A percentile compares a stretch with the other conserved stretches of the same genome.
Evolutionary conservation across 1,140 invertebrate species (phyloP).

Genomic region (Caenorhabditis tropicalis): DNA sequence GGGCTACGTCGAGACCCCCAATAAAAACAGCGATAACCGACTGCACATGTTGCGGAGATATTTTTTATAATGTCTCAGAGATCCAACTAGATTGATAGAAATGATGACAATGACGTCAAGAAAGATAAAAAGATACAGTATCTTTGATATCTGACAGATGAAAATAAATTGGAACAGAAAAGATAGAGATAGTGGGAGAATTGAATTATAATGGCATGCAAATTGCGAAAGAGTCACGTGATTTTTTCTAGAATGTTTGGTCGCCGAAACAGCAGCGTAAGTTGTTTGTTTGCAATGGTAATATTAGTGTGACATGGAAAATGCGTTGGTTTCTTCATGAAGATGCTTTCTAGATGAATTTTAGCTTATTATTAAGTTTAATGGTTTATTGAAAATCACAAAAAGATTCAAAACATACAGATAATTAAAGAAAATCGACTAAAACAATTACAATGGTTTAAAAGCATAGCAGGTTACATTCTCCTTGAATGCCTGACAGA

Average conservation of each 20-base stretch:
- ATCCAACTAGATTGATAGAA: no score
- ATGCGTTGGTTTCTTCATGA: no score
- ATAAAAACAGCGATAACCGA: not conserved
- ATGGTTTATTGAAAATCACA: not conserved
- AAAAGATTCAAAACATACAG: not conserved
- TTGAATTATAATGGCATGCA: not conserved
- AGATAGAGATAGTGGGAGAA: not conserved
- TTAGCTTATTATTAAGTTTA: no score
- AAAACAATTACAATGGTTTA: constrained; percentile 50
- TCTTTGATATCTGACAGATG: not conserved
- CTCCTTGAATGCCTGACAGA: constrained; percentile 58
- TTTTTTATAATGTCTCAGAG: not conserved
- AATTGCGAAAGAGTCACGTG: constrained; percentile 12
- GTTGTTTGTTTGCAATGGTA: constrained; percentile 30
- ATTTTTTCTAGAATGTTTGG: constrained; percentile 15
- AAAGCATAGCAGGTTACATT: constrained; percentile 62
- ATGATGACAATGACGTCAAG: constrained; percentile 22
- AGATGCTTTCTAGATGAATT: no score
- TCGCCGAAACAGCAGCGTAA: not conserved
- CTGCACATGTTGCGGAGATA: not conserved
- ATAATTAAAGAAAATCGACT: not conserved
- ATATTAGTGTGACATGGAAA: not conserved
- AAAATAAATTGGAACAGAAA: not conserved
- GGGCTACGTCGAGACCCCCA: not conserved
- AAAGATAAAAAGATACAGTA: not conserved